phyloP scores from a whole-genome alignment of 2,888 invertebrate genomes.

The Parascotia fuliginaria region DNA sequence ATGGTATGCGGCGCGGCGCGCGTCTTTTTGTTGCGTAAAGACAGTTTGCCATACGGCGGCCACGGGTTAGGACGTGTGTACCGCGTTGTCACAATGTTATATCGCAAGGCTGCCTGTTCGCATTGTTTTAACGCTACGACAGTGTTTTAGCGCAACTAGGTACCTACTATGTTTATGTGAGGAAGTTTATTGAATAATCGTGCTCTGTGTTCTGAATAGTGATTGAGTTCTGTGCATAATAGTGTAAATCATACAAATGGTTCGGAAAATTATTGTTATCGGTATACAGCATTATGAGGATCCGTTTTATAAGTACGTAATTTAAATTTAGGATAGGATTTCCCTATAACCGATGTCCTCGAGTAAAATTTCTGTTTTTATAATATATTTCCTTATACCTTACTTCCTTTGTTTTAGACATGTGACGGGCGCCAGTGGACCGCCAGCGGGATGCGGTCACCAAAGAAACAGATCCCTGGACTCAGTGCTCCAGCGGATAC shows the following conservation, averaged over 20 bases:
- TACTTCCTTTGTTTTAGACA: conserved; percentile 72
- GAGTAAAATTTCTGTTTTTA: conserved; percentile 18
- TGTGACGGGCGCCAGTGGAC: conserved; percentile 78
- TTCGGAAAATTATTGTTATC: conserved; percentile 79
- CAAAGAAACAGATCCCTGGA: conserved; percentile 96
- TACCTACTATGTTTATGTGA: conserved; percentile 65
- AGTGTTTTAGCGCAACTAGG: conserved; percentile 58
- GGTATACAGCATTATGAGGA: conserved; percentile 80
- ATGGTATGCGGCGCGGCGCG: conserved; percentile 72
- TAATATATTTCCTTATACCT: conserved; percentile 31
- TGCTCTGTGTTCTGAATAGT: conserved; percentile 54
- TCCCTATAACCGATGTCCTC: conserved; percentile 26
- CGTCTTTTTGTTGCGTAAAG: conserved; percentile 68
- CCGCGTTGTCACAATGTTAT: conserved; percentile 50
- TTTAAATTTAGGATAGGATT: conserved; percentile 22
- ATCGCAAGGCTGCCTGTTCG: conserved; percentile 61
- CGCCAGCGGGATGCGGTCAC: conserved; percentile 87
- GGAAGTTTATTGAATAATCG: conserved; percentile 58
- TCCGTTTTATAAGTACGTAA: conserved; percentile 78
- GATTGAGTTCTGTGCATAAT: conserved; percentile 54
- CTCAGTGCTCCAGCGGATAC: conserved; percentile 95
- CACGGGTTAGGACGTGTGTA: conserved; percentile 60
- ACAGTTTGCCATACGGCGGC: conserved; percentile 63
- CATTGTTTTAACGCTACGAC: conserved; percentile 61
- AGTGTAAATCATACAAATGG: conserved; percentile 67